These are phyloP conservation scores for Emydoidea blandingii DNA, from an alignment of 2,797 vertebrate species.

Conservation along the genomic window DNA sequence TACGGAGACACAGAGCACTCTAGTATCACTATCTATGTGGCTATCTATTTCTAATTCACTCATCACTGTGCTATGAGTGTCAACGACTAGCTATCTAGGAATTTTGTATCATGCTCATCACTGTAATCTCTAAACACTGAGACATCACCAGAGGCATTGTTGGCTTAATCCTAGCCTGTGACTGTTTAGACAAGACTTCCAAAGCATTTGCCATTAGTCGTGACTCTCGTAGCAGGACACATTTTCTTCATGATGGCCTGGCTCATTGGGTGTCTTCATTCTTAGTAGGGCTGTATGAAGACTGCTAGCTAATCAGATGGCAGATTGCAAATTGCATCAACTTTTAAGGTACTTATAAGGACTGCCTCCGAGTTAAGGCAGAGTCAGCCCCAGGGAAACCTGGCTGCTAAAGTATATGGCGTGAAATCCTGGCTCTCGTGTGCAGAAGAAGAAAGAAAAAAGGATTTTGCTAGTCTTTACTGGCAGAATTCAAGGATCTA, in stretches of 20 bases:
- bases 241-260: background rate
- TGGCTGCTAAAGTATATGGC: accelerated
- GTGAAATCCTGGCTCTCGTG: accelerated
- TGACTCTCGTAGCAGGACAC: background rate
- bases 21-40: background rate
- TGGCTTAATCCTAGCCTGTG: background rate
- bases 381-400: background rate
- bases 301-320: background rate
- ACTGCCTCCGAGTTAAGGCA: accelerated
- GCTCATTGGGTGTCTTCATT: background rate
- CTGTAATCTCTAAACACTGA: accelerated
- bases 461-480: background rate
- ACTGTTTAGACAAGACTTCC: background rate
- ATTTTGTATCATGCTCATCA: background rate
- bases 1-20: accelerated
- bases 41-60: background rate
- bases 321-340: background rate
- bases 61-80: background rate
- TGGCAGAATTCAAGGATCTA: background rate
- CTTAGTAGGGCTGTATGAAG: background rate
- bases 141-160: accelerated
- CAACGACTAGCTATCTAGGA: background rate
- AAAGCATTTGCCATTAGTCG: background rate
- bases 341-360: background rate
- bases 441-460: background rate